Conservation (phyloP, 2,113 vertebrate genomes). For the Sturnira hondurensis region DNA sequence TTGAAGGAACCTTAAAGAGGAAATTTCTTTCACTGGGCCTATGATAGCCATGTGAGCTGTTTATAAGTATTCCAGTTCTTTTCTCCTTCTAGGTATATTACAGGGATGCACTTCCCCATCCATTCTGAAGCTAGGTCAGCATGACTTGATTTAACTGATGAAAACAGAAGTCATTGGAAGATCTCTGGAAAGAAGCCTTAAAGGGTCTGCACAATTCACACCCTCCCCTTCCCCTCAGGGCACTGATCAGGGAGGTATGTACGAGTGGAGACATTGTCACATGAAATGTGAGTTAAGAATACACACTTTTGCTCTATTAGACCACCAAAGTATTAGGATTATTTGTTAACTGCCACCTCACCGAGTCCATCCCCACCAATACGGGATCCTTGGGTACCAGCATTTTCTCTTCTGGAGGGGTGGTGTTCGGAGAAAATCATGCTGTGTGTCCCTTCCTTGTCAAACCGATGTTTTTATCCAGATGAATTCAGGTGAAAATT, state of each 20-base stretch:
- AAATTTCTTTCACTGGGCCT: not conserved
- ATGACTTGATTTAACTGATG: not conserved
- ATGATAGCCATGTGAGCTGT: not conserved
- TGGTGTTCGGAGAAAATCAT: not conserved
- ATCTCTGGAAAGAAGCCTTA: not conserved
- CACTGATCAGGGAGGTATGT: not conserved
- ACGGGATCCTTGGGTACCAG: not conserved
- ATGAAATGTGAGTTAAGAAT: not conserved
- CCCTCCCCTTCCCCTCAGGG: not conserved
- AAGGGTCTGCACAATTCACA: not conserved
- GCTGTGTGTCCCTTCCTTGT: not conserved
- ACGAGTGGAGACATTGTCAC: not conserved
- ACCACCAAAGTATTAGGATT: not conserved
- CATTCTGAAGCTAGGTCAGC: not conserved
- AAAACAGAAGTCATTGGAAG: not conserved
- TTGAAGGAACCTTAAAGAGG: not conserved
- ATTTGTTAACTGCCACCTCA: slow-evolving; percentile 16
- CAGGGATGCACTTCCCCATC: not conserved
- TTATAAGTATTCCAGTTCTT: not conserved
- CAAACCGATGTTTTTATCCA: slow-evolving; percentile 33
- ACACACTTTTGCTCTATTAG: not conserved
- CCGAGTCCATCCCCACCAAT: not conserved
- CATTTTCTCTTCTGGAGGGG: not conserved
- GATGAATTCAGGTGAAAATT: slow-evolving; percentile 55
- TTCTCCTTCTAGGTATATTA: not conserved